Evolutionary conservation across 2,888 invertebrate genomes (phyloP).

Genomic region (Eilema griseolum): DNA sequence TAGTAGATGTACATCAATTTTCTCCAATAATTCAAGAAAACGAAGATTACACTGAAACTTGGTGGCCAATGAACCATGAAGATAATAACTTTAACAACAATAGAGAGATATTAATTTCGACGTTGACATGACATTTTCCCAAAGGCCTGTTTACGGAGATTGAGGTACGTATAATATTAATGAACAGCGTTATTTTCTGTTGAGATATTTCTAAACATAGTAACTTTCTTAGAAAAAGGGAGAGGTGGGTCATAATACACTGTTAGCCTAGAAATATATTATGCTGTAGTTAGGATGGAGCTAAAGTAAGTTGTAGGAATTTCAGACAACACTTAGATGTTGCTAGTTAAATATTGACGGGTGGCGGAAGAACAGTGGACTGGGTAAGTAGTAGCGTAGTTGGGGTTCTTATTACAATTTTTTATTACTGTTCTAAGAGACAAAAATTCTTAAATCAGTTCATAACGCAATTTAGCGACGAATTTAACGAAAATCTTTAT

Average conservation of each 20-base stretch:
- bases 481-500: slow-evolving; percentile 4
- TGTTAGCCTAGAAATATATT: too few relatives aligned
- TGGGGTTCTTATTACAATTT: too few relatives aligned
- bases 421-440: background rate
- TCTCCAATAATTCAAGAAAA: background rate
- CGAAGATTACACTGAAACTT: slow-evolving; percentile 16
- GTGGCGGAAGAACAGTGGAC: too few relatives aligned
- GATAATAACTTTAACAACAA: background rate
- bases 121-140: slow-evolving; percentile 4
- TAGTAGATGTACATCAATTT: background rate
- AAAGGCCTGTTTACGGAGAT: background rate
- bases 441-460: background rate
- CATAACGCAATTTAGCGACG: background rate
- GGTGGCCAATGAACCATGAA: background rate
- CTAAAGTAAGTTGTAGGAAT: background rate
- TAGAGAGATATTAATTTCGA: slow-evolving; percentile 1
- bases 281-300: too few relatives aligned
- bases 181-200: background rate
- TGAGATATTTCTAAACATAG: background rate
- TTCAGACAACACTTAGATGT: background rate
- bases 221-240: background rate
- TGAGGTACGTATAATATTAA: slow-evolving; percentile 1
- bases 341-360: too few relatives aligned
- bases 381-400: too few relatives aligned
- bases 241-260: background rate